These are phyloP conservation scores for Trachymyrmex cornetzi DNA, from an alignment of 1,140 invertebrate species.

Conservation along the genomic window DNA sequence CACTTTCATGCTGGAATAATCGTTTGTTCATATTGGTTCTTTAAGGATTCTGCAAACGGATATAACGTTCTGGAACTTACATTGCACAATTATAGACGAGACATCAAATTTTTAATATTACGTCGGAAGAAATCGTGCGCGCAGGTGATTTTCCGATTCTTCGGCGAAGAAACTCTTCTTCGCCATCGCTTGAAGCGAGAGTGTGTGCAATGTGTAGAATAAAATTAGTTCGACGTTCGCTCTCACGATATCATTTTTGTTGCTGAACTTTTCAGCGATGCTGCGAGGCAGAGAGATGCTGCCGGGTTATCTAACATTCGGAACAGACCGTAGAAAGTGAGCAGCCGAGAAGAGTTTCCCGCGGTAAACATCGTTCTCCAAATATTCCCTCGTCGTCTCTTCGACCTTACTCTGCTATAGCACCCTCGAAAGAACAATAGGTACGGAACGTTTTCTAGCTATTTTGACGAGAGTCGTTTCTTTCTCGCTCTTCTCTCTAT, in stretches of 20 bases:
- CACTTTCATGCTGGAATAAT: background rate
- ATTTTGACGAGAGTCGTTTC: constrained; percentile 58
- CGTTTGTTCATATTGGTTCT: background rate
- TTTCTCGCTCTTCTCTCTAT: background rate
- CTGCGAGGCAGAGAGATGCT: constrained; percentile 15
- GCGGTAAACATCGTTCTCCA: constrained; percentile 62
- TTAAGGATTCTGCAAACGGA: background rate
- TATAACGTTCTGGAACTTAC: background rate
- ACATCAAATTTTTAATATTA: constrained; percentile 4
- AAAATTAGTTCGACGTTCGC: constrained; percentile 43
- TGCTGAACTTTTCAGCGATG: constrained; percentile 21
- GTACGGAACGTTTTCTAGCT: constrained; percentile 41
- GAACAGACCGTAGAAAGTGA: constrained; percentile 39
- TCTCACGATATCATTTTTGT: constrained; percentile 9
- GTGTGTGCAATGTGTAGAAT: constrained; percentile 13
- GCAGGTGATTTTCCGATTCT: background rate
- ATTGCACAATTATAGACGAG: constrained; percentile 7
- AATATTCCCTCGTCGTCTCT: constrained; percentile 59
- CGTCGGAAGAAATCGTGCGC: background rate
- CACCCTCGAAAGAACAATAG: constrained; percentile 61
- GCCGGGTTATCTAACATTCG: constrained; percentile 13
- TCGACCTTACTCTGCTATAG: constrained; percentile 40
- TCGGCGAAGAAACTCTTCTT: constrained; percentile 7
- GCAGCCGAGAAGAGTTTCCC: constrained; percentile 54
- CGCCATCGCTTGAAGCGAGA: background rate